These are phyloP conservation scores for Cettia cetti DNA, from an alignment of 2,113 vertebrate genomes.

Conservation along the genomic window DNA sequence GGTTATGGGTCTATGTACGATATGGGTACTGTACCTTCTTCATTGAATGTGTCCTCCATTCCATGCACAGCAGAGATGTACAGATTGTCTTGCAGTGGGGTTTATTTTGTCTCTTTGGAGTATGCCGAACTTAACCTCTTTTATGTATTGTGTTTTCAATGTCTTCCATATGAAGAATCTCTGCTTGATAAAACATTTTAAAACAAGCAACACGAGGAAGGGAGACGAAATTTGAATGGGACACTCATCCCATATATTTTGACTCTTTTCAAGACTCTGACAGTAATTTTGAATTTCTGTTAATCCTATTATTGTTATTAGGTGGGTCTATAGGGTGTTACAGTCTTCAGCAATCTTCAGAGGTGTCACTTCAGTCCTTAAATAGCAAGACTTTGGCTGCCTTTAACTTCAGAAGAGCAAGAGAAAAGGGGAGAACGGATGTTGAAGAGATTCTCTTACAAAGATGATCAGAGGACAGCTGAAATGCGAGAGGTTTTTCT, in stretches of 20 bases:
- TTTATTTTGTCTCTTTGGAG: not conserved
- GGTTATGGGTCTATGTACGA: fast-evolving
- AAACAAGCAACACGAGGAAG: not conserved
- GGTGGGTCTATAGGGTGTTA: not conserved
- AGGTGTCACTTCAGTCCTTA: not conserved
- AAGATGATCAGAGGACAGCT: not conserved
- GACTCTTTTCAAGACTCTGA: not conserved
- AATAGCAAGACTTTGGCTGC: not conserved
- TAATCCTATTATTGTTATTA: not conserved
- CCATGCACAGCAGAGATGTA: not conserved
- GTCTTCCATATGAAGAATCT: not conserved
- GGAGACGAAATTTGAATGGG: not conserved
- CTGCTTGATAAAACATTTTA: not conserved
- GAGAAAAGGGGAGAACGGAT: not conserved
- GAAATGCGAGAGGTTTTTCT: not conserved
- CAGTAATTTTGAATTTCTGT: not conserved
- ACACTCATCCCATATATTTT: not conserved
- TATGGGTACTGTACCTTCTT: not conserved
- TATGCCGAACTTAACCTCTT: not conserved
- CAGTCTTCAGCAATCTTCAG: not conserved
- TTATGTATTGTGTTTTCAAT: not conserved
- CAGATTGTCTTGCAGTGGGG: not conserved
- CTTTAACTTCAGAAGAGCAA: not conserved
- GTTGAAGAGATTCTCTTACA: not conserved
- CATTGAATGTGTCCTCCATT: fast-evolving